Evolutionary conservation across 2,797 vertebrate genomes (phyloP).

Genomic region (Ctenochaetus hawaiiensis): DNA sequence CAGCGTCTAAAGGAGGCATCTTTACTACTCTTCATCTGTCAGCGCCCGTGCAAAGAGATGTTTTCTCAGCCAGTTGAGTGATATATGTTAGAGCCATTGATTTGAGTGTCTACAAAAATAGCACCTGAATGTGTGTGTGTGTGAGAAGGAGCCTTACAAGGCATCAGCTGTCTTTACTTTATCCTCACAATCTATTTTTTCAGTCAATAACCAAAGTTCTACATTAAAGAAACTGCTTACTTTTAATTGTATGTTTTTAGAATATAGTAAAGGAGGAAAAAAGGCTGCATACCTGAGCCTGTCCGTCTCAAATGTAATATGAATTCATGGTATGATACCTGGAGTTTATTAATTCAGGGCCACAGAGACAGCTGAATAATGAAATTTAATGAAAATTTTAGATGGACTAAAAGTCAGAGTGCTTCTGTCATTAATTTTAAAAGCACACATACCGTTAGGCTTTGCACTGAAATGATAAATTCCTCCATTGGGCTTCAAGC

Average conservation of each 20-base stretch:
- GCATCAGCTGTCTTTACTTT: constrained; percentile 18
- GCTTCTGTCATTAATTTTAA: constrained; percentile 84
- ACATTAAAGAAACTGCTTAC: constrained; percentile 29
- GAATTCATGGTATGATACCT: constrained; percentile 81
- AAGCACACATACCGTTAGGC: constrained; percentile 74
- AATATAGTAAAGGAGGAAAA: constrained; percentile 44
- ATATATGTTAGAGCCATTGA: no score
- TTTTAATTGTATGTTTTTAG: constrained; percentile 70
- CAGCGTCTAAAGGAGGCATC: constrained; percentile 24
- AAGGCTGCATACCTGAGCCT: constrained; percentile 33
- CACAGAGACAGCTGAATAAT: constrained; percentile 84
- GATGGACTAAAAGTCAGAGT: constrained; percentile 85
- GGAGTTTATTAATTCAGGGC: constrained; percentile 84
- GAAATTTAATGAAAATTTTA: constrained; percentile 85
- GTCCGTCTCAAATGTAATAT: constrained; percentile 70
- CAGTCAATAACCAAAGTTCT: constrained; percentile 50
- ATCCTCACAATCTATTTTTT: constrained; percentile 43
- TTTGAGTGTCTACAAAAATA: constrained; percentile 49
- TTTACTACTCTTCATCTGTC: constrained; percentile 78
- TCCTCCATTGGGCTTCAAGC: constrained; percentile 58
- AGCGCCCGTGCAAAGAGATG: no score
- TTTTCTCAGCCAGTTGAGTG: no score
- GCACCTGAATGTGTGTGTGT: constrained; percentile 36
- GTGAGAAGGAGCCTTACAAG: not conserved
- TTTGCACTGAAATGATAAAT: constrained; percentile 72